Conservation (phyloP, 2,113 vertebrate species). For the Caloenas nicobarica region DNA sequence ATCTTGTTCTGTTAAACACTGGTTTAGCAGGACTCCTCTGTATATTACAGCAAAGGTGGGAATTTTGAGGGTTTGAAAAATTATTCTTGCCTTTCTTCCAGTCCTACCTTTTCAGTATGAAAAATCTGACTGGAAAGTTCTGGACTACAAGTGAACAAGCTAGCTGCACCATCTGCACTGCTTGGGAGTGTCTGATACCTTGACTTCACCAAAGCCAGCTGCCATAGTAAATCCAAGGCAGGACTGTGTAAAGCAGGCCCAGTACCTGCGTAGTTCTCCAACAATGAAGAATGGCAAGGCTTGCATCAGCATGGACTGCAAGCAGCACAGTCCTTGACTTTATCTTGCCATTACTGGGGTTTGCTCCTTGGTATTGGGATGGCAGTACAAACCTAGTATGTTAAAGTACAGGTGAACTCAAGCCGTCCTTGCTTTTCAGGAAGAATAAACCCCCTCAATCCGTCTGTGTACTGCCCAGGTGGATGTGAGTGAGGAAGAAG, state of each 20-base stretch:
- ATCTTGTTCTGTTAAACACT: background rate
- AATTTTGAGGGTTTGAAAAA: background rate
- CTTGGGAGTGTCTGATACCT: background rate
- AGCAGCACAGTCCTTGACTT: background rate
- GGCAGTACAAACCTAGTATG: background rate
- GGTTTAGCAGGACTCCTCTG: background rate
- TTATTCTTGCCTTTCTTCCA: background rate
- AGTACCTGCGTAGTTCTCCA: background rate
- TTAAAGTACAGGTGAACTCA: background rate
- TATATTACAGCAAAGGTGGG: background rate
- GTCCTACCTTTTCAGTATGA: background rate
- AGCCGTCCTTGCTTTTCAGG: background rate
- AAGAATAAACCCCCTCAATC: background rate
- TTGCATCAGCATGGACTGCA: background rate
- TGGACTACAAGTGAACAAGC: background rate
- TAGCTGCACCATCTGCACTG: background rate
- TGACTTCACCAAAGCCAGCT: background rate
- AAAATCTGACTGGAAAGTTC: background rate
- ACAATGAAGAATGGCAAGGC: background rate
- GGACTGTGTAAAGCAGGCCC: background rate
- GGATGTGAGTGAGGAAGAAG: background rate
- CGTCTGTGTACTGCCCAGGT: background rate
- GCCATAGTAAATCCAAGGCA: background rate
- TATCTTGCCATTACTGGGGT: background rate
- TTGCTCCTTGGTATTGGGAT: background rate